Percentiles rank a stretch among this genome's conserved stretches.
Evolutionary conservation across 2,888 invertebrate genomes (phyloP).

Genomic region (Tuta absoluta): DNA sequence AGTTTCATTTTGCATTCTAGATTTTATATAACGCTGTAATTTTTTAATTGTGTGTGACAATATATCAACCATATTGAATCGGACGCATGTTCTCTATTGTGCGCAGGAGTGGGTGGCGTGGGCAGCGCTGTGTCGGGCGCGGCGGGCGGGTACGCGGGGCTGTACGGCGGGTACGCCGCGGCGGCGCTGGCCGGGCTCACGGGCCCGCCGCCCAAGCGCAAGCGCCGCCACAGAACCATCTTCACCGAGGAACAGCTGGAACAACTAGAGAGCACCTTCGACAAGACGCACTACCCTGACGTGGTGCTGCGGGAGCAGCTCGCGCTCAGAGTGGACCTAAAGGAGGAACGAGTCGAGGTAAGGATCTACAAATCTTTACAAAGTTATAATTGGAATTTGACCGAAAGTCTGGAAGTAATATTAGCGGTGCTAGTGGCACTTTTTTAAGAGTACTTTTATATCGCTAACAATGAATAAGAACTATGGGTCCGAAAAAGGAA

Average conservation of each 20-base stretch:
- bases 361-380: slow-evolving; percentile 51
- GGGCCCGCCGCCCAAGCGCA: slow-evolving; percentile 93
- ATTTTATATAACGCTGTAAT: no score
- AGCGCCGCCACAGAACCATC: slow-evolving; percentile 97
- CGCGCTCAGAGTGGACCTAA: slow-evolving; percentile 97
- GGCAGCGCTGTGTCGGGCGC: slow-evolving; percentile 55
- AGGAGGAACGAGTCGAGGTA: slow-evolving; percentile 99
- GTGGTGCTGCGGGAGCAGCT: slow-evolving; percentile 96
- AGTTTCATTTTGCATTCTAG: no score
- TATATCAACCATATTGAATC: no score
- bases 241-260: slow-evolving; percentile 99
- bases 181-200: slow-evolving; percentile 89
- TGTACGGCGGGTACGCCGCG: slow-evolving; percentile 82
- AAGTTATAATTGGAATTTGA: no score
- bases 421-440: no score
- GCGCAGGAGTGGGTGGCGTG: slow-evolving; percentile 62
- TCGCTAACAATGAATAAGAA: no score
- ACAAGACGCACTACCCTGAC: slow-evolving; percentile 99
- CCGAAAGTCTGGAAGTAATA: no score
- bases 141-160: slow-evolving; percentile 59
- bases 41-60: no score
- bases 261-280: slow-evolving; percentile 97
- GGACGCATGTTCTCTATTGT: slow-evolving; percentile 8
- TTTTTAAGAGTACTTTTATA: no score
- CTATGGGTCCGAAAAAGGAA: no score